These are phyloP conservation scores for Cyrtorhinus lividipennis DNA, from an alignment of 1,140 invertebrate species.

Conservation along the genomic window DNA sequence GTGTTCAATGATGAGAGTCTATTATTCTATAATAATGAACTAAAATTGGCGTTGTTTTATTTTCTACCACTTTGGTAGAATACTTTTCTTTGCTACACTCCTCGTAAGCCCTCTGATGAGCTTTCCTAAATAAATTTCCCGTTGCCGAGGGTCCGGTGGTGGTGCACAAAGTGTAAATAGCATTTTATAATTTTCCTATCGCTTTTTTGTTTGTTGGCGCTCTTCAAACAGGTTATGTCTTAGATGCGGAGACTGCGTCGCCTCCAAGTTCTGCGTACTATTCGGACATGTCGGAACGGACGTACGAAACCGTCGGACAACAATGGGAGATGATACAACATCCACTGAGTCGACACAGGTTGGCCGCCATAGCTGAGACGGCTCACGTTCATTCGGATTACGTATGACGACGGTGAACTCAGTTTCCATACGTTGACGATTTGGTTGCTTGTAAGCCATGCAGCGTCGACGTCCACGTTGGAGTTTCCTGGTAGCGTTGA, in stretches of 20 bases:
- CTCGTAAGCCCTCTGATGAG: too few species aligned
- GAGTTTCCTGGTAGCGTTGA: too few species aligned
- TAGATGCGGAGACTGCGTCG: conserved; percentile 43
- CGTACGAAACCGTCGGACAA: conserved; percentile 39
- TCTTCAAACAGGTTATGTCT: conserved; percentile 37
- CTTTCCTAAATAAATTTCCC: too few species aligned
- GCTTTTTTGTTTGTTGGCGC: neutral
- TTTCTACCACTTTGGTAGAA: too few species aligned
- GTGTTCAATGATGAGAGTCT: too few species aligned
- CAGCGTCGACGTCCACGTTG: too few species aligned
- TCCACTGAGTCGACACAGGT: conserved; percentile 32
- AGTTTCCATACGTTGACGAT: neutral
- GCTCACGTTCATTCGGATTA: conserved; percentile 44
- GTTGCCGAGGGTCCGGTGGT: too few species aligned
- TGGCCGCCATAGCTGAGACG: conserved; percentile 46
- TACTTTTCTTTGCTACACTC: too few species aligned
- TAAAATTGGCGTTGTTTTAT: too few species aligned
- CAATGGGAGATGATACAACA: conserved; percentile 28
- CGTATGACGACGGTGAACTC: conserved; percentile 37
- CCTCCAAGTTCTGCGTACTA: conserved; percentile 55
- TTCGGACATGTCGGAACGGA: conserved; percentile 44
- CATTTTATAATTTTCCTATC: neutral
- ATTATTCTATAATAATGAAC: too few species aligned
- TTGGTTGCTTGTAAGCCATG: neutral
- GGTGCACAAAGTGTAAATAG: neutral